Evolutionary conservation across 2,797 vertebrate genomes (phyloP), one percentile per base, ranked within the genome.

Genomic region (Amniataba percoides): DNA sequence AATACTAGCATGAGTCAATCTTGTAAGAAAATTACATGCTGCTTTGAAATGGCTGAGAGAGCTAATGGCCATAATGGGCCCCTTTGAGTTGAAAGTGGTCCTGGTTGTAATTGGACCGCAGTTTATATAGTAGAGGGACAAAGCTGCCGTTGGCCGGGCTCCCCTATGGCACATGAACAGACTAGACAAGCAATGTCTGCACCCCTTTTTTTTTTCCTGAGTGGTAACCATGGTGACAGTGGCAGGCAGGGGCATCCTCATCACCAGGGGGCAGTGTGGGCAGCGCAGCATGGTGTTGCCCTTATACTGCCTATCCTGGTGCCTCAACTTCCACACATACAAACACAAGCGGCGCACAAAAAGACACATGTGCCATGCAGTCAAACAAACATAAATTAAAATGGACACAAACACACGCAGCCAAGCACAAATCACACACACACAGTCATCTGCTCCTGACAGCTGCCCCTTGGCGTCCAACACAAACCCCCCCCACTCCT

Each of bases 261-360:
- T 92, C 93, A 91, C 88, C 88, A 93, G 94, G 92, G 93, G 94
- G 94, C 92, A 89, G 91, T 91, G 83, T 91, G 87, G 90, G 84
- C 81, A 84, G 69, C 53, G 4, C 64, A 64, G 77, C 61, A 46
- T 74, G 51, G 40, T 58, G 60, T 62, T 77, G 78, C 74, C 86
- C 85, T 68, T 25, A 31, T 31, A 5, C 62, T 84, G 79, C 62
- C 80, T 71, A 59, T 83, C 80, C 75, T 5, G 67, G 78, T 49
- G 70, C 74, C 64, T 78, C 21, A 23, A 42, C 48, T 40, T 60
- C 9, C 21, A 27, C 19, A 53, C 72, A 66, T 66, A 75, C 55
- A 73, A 68, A 64, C 64, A 70, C 63, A 48, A 7, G 5, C 52
- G 36, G 27, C 65, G 63, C 43, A 43, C 67, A 87, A 72, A 79